Percentiles rank a stretch among this genome's conserved stretches.
Conservation (phyloP, 2,113 vertebrate species). For the Vulpes ferrilata region DNA sequence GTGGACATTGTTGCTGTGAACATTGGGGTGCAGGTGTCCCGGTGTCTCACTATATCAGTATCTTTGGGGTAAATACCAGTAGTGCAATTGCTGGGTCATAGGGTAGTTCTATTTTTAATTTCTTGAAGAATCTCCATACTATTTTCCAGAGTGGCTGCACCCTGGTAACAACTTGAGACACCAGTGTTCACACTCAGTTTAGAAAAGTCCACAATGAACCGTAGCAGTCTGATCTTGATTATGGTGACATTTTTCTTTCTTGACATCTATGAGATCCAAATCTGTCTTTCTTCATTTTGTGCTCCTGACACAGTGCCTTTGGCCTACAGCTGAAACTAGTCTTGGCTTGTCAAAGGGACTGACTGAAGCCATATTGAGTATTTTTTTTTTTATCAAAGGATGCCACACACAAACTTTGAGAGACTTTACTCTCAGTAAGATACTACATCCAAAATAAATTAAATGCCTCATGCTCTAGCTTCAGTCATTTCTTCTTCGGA, state of each 20-base stretch:
- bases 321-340: constrained; percentile 21
- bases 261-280: not conserved
- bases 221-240: not conserved
- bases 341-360: constrained; percentile 53
- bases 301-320: not conserved
- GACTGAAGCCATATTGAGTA: constrained; percentile 35
- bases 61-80: no score
- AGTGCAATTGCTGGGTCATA: no score
- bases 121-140: no score
- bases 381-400: constrained; percentile 62
- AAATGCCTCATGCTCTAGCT: constrained; percentile 54
- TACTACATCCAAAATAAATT: constrained; percentile 63
- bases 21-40: no score
- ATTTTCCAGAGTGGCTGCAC: no score
- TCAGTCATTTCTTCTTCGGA: constrained; percentile 36
- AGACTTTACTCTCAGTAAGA: constrained; percentile 52
- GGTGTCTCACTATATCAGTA: no score
- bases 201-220: not conserved
- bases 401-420: constrained; percentile 71
- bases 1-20: no score
- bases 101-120: no score
- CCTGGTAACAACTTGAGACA: not conserved
- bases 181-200: not conserved
- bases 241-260: constrained; percentile 41
- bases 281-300: not conserved